Evolutionary conservation across 2,888 invertebrate species (phyloP), one percentile per base, ranked within the genome.

Genomic region (Lobophora halterata): DNA sequence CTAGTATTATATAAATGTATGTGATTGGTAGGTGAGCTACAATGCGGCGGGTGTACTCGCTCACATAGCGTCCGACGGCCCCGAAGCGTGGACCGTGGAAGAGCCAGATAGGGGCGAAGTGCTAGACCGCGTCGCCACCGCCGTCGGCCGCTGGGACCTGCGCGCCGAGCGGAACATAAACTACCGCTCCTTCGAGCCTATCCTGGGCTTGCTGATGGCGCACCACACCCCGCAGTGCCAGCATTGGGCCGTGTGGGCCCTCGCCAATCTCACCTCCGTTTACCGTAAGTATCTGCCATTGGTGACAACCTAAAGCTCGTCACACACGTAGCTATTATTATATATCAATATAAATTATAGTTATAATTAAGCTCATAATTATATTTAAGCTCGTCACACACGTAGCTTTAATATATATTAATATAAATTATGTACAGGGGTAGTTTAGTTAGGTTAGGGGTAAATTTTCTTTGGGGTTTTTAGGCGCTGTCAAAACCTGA

Each of bases 231-330:
- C 96, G 1, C 93, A 95, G 71, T 97, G 97, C 74, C 97, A 97
- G 73, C 94, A 96, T 72, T 98, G 98, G 98, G 97, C 98, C 1
- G 94, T 95, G 3, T 99, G 98, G 98, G 98, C 98, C 0, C 88
- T 99, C 42, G 97, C 98, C 28, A 99, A 99, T 85, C 91, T 99
- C 45, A 99, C 98, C 27, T 93, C 91, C 42, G 95, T 97, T 13
- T 96, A 97, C 74, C 95, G 96, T 95, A 79, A 93, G 95, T 93
- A 55, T 39, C 3, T 3, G 3, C 3, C 14, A 14, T 16, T 2
- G 11, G 2, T 7, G 26, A 19, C 11, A n/a, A n/a, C n/a, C n/a
- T n/a, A n/a, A n/a, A n/a, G n/a, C n/a, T n/a, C n/a, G n/a, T n/a
- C n/a, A n/a, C n/a, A n/a, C n/a, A n/a, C n/a, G n/a, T n/a, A n/a